Evolutionary conservation across 2,113 vertebrate genomes (phyloP).

Genomic region (Galbula dea): DNA sequence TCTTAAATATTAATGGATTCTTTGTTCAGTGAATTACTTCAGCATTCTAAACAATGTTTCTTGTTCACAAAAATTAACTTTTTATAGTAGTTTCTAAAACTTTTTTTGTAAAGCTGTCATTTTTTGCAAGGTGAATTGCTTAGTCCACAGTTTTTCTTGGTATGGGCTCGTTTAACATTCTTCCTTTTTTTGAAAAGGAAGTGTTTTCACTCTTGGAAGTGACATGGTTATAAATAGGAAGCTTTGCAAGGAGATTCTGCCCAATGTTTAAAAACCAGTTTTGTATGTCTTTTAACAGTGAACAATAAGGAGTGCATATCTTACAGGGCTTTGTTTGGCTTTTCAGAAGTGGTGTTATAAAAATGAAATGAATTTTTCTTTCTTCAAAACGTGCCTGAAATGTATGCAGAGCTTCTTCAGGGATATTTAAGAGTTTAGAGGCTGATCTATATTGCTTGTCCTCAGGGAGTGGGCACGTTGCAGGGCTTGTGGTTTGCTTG

Average conservation of each 20-base stretch:
- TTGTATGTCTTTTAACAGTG: not conserved
- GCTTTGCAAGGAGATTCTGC: not conserved
- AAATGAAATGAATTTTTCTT: not conserved
- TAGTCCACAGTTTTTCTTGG: not conserved
- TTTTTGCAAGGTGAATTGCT: not conserved
- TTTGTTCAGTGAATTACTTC: not conserved
- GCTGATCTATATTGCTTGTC: not conserved
- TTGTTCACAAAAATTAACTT: not conserved
- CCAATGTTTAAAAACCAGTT: rapidly evolving
- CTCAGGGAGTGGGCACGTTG: rapidly evolving
- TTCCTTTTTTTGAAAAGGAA: not conserved
- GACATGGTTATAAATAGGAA: not conserved
- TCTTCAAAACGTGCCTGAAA: not conserved
- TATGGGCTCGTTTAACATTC: not conserved
- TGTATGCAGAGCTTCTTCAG: not conserved
- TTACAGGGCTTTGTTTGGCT: not conserved
- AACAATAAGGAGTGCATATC: not conserved
- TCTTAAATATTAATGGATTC: not conserved
- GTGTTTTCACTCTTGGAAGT: not conserved
- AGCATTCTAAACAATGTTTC: not conserved
- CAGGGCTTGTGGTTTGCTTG: not conserved
- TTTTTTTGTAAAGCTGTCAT: not conserved
- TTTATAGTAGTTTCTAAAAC: not conserved
- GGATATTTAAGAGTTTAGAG: not conserved
- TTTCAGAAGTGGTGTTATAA: not conserved